phyloP scores from a whole-genome alignment of 2,797 vertebrate genomes.

The Nyctalus aviator region DNA sequence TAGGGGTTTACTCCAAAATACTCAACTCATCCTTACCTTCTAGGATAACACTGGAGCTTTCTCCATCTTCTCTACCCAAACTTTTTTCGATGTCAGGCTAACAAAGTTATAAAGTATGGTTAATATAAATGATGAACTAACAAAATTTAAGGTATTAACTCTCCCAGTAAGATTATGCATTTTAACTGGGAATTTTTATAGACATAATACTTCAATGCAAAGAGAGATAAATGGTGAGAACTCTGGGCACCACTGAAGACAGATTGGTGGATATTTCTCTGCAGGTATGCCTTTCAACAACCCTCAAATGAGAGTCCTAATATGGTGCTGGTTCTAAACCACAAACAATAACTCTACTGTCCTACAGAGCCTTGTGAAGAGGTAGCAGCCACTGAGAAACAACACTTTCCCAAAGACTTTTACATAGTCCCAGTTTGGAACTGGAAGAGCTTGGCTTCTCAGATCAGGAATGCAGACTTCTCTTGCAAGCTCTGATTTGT shows the following conservation, averaged over 20 bases:
- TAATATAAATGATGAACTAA: constrained; percentile 32
- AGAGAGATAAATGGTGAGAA: constrained; percentile 4
- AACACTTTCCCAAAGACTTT: neutral
- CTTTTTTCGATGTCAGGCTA: neutral
- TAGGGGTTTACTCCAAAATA: neutral
- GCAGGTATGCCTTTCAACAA: neutral
- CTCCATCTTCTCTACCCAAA: neutral
- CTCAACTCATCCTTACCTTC: constrained; percentile 33
- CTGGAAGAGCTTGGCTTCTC: neutral
- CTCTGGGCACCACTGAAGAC: neutral
- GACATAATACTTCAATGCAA: neutral
- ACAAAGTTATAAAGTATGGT: neutral
- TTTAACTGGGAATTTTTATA: constrained; percentile 49
- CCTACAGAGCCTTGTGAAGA: neutral
- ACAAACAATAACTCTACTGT: neutral
- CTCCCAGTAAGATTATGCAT: neutral
- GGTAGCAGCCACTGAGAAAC: neutral
- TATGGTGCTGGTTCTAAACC: neutral
- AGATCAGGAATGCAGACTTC: neutral
- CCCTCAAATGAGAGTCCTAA: neutral
- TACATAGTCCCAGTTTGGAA: neutral
- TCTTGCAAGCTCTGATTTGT: neutral
- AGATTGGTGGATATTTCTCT: neutral
- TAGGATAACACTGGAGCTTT: neutral
- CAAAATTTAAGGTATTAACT: neutral